Conservation (phyloP, 2,797 vertebrate species). For the Pseudomugil tenellus region DNA sequence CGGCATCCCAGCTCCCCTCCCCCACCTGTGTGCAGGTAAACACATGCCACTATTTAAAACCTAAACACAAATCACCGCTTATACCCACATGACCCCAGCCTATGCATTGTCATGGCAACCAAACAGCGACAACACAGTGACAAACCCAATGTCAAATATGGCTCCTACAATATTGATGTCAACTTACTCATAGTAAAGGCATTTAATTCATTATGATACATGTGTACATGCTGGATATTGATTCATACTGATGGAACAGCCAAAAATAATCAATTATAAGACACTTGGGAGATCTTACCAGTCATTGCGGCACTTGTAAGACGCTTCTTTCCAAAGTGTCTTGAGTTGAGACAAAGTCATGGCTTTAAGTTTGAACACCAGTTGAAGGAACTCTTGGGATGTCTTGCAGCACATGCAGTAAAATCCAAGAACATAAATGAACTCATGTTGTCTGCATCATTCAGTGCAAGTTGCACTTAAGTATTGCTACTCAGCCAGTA, state of each 20-base stretch:
- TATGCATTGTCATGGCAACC: too few relatives aligned
- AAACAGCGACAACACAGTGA: too few relatives aligned
- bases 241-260: neutral
- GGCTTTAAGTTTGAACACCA: conserved; percentile 84
- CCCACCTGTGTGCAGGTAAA: too few relatives aligned
- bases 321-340: conserved; percentile 82
- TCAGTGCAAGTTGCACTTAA: conserved; percentile 9
- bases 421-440: conserved; percentile 16
- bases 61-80: too few relatives aligned
- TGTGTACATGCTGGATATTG: neutral
- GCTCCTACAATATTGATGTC: too few relatives aligned
- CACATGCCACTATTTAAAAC: too few relatives aligned
- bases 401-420: conserved; percentile 64
- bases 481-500: neutral
- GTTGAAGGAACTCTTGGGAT: conserved; percentile 80
- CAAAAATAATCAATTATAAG: neutral
- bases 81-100: too few relatives aligned
- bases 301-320: conserved; percentile 86
- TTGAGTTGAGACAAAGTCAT: conserved; percentile 78
- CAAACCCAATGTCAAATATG: too few relatives aligned
- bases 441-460: neutral
- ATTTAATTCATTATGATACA: neutral
- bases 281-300: conserved; percentile 77
- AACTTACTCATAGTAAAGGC: neutral
- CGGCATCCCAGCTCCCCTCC: too few relatives aligned